Percentiles rank a stretch among this genome's conserved stretches.
phyloP scores from a whole-genome alignment of 2,113 vertebrate species.

The Sakesphorus luctuosus region DNA sequence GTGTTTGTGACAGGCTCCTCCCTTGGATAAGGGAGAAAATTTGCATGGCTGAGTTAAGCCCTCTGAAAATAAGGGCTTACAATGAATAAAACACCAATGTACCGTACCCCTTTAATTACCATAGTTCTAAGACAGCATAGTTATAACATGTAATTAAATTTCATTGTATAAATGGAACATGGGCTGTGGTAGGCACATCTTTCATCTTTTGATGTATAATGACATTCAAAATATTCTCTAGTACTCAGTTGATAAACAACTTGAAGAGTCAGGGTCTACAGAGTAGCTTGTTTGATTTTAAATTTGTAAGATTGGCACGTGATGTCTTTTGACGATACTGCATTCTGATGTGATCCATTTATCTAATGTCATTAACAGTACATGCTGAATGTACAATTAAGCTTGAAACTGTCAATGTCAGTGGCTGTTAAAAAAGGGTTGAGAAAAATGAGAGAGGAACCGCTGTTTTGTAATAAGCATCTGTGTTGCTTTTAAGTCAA shows the following conservation, averaged over 20 bases:
- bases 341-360: conserved; percentile 72
- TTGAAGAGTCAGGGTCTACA: conserved; percentile 71
- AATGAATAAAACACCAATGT: conserved; percentile 48
- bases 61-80: conserved; percentile 46
- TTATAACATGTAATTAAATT: conserved; percentile 75
- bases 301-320: conserved; percentile 73
- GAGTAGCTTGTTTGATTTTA: conserved; percentile 72
- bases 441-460: conserved; percentile 69
- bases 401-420: conserved; percentile 71
- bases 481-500: conserved; percentile 74
- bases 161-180: conserved; percentile 72
- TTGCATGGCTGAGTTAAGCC: conserved; percentile 49
- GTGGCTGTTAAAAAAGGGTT: conserved; percentile 60
- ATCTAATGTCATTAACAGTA: conserved; percentile 75
- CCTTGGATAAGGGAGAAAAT: conserved; percentile 34
- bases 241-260: conserved; percentile 74
- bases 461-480: conserved; percentile 71
- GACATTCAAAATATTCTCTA: conserved; percentile 76
- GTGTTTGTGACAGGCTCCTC: neutral
- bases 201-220: conserved; percentile 78
- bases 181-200: conserved; percentile 63
- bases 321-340: conserved; percentile 63
- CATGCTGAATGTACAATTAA: conserved; percentile 74
- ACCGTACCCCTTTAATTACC: conserved; percentile 57
- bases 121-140: conserved; percentile 53